Evolutionary conservation across 2,888 invertebrate genomes (phyloP).

Genomic region (Drosophila fulvimacula): DNA sequence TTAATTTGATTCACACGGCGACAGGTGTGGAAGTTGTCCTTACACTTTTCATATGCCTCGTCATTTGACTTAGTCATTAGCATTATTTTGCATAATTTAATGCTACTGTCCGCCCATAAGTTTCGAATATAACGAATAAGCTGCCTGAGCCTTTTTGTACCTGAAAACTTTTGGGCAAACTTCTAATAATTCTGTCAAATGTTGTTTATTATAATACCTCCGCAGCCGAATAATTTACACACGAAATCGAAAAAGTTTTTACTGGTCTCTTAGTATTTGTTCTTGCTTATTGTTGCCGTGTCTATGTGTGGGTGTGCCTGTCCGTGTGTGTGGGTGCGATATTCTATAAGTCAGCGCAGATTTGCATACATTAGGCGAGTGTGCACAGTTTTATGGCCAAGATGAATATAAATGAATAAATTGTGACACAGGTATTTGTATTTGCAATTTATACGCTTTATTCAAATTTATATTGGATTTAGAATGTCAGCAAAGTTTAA

Average conservation of each 20-base stretch:
- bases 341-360: conserved; percentile 16
- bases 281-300: conserved; percentile 1
- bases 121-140: conserved; percentile 29
- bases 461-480: conserved; percentile 4
- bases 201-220: conserved; percentile 42
- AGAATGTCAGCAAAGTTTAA: not conserved
- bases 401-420: conserved; percentile 62
- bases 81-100: conserved; percentile 67
- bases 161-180: conserved; percentile 39
- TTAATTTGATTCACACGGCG: conserved; percentile 71
- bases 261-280: conserved; percentile 25
- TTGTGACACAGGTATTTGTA: conserved; percentile 10
- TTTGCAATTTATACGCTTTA: conserved; percentile 22
- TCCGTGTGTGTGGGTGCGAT: not conserved
- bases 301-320: not conserved
- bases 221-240: conserved; percentile 54
- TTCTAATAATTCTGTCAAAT: conserved; percentile 55
- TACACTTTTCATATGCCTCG: conserved; percentile 25
- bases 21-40: conserved; percentile 41
- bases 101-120: conserved; percentile 21
- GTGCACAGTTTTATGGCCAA: conserved; percentile 12
- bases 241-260: conserved; percentile 70
- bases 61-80: conserved; percentile 42
- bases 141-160: conserved; percentile 18
- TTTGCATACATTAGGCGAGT: conserved; percentile 40